These are phyloP conservation scores for Mustelus asterias DNA, from an alignment of 2,113 vertebrate genomes.

Conservation along the genomic window DNA sequence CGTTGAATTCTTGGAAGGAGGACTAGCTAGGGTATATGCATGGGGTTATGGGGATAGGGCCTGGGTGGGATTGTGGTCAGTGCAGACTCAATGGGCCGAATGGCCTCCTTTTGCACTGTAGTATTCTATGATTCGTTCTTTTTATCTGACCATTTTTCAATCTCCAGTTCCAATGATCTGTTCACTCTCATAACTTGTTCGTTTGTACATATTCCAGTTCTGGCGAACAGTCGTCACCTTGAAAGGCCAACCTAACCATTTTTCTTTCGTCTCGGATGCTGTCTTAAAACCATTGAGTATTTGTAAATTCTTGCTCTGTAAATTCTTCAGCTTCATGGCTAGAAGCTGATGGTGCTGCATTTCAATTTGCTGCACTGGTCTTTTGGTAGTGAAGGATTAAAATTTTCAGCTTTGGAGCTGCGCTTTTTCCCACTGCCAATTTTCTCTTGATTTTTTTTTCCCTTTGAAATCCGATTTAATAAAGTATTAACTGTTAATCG, in stretches of 20 bases:
- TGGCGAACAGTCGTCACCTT: background rate
- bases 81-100: too few species aligned
- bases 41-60: too few species aligned
- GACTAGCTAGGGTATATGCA: too few species aligned
- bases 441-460: background rate
- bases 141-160: background rate
- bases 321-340: background rate
- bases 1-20: too few species aligned
- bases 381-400: background rate
- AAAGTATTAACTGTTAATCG: slow-evolving; percentile 27
- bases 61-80: too few species aligned
- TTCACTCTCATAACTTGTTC: background rate
- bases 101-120: too few species aligned
- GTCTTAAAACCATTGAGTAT: background rate
- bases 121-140: background rate
- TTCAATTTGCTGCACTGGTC: background rate
- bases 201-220: background rate
- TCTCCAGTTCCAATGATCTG: background rate
- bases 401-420: background rate
- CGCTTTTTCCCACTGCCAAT: background rate
- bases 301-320: background rate
- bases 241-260: background rate
- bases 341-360: background rate
- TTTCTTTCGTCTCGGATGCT: background rate
- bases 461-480: background rate